These are phyloP conservation scores for Setophaga petechia DNA, from an alignment of 2,113 vertebrate species.

Conservation along the genomic window DNA sequence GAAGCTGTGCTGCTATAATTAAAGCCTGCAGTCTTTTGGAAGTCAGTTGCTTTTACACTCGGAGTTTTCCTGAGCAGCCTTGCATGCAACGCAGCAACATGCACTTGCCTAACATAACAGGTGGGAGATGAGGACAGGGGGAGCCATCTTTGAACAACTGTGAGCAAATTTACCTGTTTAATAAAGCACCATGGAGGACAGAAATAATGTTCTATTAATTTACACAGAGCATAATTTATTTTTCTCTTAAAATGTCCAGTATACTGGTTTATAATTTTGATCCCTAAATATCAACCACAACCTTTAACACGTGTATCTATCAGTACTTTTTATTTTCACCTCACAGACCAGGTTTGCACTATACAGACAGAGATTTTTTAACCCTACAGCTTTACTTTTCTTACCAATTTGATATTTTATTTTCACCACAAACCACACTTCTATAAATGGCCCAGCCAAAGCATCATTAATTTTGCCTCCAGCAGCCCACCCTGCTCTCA, in stretches of 20 bases:
- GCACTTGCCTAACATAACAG: background rate
- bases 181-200: background rate
- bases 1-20: background rate
- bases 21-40: background rate
- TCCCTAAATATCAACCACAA: background rate
- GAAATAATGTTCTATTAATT: background rate
- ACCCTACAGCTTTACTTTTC: background rate
- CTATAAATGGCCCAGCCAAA: background rate
- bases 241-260: background rate
- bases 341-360: background rate
- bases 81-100: fast-evolving
- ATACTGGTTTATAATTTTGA: background rate
- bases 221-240: background rate
- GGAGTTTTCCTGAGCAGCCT: background rate
- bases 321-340: background rate
- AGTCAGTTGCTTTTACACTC: background rate
- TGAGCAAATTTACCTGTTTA: background rate
- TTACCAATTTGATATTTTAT: background rate
- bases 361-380: background rate
- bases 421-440: background rate
- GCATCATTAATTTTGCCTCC: background rate
- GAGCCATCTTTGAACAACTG: background rate
- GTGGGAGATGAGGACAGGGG: background rate
- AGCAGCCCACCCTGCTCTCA: background rate
- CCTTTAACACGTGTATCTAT: background rate